Conservation (phyloP, 2,797 vertebrate species). For the Etheostoma perlongum region DNA sequence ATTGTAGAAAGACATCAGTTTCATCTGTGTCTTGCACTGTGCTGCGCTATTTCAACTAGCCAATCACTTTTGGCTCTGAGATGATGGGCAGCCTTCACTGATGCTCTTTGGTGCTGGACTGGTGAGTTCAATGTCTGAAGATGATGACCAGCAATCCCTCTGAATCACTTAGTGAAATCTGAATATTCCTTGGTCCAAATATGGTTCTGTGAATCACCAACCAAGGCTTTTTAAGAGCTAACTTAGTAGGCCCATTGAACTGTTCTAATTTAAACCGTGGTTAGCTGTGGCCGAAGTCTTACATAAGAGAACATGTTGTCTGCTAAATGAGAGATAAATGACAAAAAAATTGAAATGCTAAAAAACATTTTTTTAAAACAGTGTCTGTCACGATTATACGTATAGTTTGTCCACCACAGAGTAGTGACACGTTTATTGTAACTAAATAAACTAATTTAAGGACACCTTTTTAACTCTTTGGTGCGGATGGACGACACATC, state of each 20-base stretch:
- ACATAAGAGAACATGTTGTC: background rate
- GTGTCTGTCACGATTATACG: too few relatives aligned
- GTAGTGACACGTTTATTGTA: too few relatives aligned
- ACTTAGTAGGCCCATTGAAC: background rate
- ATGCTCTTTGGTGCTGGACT: background rate
- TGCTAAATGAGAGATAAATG: too few relatives aligned
- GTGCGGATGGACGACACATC: too few relatives aligned
- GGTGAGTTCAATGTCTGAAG: background rate
- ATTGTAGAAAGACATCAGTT: background rate
- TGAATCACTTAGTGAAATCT: constrained; percentile 12
- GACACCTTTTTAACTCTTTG: too few relatives aligned
- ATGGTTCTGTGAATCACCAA: background rate
- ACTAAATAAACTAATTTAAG: too few relatives aligned
- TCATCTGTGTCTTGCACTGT: background rate
- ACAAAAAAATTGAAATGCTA: too few relatives aligned
- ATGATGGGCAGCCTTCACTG: background rate
- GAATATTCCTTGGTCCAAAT: constrained; percentile 1
- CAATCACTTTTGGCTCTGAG: background rate
- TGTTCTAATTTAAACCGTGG: background rate
- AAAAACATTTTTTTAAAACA: too few relatives aligned
- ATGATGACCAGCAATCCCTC: constrained; percentile 6
- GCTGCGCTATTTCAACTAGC: background rate
- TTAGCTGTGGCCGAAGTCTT: background rate
- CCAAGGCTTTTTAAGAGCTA: background rate
- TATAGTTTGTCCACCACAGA: too few relatives aligned